Conservation (phyloP, 2,113 vertebrate species). For the Tachysurus vachellii region DNA sequence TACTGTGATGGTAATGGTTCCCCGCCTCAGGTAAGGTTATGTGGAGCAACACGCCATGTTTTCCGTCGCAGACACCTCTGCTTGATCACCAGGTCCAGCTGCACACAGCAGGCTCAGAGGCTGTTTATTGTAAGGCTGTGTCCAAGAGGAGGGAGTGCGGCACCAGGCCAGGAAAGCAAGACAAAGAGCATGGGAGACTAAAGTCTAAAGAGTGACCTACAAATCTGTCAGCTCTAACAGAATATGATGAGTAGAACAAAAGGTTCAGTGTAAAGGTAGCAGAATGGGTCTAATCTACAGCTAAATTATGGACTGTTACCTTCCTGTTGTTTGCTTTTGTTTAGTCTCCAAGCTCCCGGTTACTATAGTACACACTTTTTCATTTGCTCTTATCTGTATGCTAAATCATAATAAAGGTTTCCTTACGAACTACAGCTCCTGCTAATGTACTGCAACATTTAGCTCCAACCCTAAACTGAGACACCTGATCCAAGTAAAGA, state of each 20-base stretch:
- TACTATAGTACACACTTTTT: neutral
- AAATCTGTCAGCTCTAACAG: constrained; percentile 46
- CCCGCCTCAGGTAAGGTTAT: constrained; percentile 15
- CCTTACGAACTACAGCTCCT: neutral
- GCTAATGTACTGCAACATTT: neutral
- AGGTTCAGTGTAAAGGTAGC: neutral
- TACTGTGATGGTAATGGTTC: constrained; percentile 4
- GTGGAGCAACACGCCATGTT: constrained; percentile 10
- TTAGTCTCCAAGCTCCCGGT: neutral
- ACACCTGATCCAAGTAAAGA: constrained; percentile 20
- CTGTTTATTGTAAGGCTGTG: constrained; percentile 48
- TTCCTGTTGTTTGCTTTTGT: neutral
- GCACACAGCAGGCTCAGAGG: constrained; percentile 53
- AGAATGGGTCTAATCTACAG: neutral
- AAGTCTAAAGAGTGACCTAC: constrained; percentile 41
- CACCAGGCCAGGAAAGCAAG: constrained; percentile 48
- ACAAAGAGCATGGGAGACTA: constrained; percentile 38
- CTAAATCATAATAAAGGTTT: neutral
- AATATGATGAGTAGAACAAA: constrained; percentile 10
- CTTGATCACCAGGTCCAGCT: constrained; percentile 51
- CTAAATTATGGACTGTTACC: neutral
- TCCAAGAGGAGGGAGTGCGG: constrained; percentile 42
- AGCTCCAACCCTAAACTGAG: constrained; percentile 1
- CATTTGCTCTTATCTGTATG: neutral
- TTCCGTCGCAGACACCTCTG: constrained; percentile 28